phyloP scores from a whole-genome alignment of 2,113 vertebrate species.

The Chlorocebus sabaeus region DNA sequence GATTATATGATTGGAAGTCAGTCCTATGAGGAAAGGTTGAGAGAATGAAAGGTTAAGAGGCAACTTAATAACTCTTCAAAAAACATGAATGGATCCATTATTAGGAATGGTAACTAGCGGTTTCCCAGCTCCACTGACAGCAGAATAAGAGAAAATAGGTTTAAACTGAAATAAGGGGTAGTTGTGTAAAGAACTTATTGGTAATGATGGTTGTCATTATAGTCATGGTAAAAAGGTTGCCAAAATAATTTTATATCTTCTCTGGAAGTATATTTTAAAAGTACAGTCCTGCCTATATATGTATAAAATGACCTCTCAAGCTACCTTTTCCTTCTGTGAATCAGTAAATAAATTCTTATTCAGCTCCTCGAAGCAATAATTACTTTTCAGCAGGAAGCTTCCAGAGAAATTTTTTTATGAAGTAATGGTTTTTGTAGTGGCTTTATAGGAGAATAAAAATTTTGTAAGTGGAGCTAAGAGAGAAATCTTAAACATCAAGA shows the following conservation, averaged over 20 bases:
- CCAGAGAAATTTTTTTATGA: constrained; percentile 43
- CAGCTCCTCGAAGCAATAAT: neutral
- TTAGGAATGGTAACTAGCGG: constrained; percentile 37
- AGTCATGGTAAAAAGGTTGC: neutral
- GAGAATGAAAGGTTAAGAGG: constrained; percentile 45
- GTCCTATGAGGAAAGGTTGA: constrained; percentile 45
- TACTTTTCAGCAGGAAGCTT: constrained; percentile 52
- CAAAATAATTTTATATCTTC: constrained; percentile 6
- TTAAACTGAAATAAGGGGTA: neutral
- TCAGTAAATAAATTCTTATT: neutral
- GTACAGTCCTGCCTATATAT: neutral
- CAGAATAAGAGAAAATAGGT: constrained; percentile 24
- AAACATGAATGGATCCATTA: constrained; percentile 29
- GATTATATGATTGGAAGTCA: constrained; percentile 43
- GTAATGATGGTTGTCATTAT: constrained; percentile 26
- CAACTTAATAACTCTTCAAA: constrained; percentile 47
- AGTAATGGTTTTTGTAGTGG: constrained; percentile 39
- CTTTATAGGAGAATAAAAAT: constrained; percentile 52
- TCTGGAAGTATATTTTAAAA: constrained; percentile 20
- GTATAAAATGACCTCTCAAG: constrained; percentile 24
- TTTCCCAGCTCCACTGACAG: neutral
- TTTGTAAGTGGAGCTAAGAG: constrained; percentile 27
- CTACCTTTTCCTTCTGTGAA: neutral
- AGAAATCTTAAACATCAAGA: constrained; percentile 26
- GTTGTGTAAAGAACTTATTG: neutral